Base-by-base conservation (phyloP, 2,888 invertebrate genomes). In the Hyles lineata region DNA sequence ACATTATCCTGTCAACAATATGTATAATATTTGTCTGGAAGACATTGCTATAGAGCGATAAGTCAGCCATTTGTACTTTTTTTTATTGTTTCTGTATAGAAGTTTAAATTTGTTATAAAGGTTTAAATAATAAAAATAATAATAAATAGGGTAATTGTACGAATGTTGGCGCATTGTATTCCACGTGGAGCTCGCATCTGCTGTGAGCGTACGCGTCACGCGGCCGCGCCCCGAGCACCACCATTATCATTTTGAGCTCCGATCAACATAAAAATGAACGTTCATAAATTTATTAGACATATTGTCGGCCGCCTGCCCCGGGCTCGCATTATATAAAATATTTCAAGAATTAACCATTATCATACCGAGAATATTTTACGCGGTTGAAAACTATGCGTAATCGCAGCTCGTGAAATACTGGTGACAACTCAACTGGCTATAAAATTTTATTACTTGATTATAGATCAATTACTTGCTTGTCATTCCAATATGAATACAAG, bases 271-370 rank as follows among this genome's bases (percentile, higher is more conserved):
- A 93, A 93, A 93, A 93, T 93, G 92, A 89, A 92, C 88, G 91
- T 86, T 89, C 92, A 93, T 94, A 94, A 94, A 94, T 94, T 94
- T 94, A 94, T 94, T 94, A 94, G 94, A 94, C 94, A 92, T 92
- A 93, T 93, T 93, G 94, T 94, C 93, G 93, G 94, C 87, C 85
- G 81, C 80, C 79, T 86, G 93, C 94, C 93, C 78, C 85, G 75
- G 93, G 94, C 92, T 85, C 86, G 91, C 90, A 94, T 94, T 94
- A 93, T 90, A 92, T 88, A 90, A 92, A 92, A 92, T 92, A 93
- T 94, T 94, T 94, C 93, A 93, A 91, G 93, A 93, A 93, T 94
- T 90, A 93, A 92, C 88, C 92, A 92, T 93, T 94, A 94, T 91
- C 89, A 89, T 92, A 91, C 88, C 84, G 85, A 87, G 87, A 90